Evolutionary conservation across 1,140 invertebrate species (phyloP), one percentile per base, ranked within the genome.

Genomic region (Pemphigus obesinymphae): DNA sequence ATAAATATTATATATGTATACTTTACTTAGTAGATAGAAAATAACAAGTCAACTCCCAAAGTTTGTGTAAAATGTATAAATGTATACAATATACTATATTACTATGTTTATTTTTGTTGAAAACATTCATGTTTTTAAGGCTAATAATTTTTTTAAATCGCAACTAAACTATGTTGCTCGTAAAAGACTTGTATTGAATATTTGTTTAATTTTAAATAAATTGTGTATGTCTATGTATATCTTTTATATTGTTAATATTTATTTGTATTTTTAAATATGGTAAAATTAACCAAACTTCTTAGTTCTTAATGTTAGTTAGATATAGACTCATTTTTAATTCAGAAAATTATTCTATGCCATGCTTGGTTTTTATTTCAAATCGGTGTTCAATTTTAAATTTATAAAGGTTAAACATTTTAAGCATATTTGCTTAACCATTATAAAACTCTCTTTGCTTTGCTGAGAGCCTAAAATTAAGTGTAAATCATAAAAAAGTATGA

Each of bases 11-110:
- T 40, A 55, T n/a, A 55, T 80, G 37, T 80, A 61, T 80, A 55
- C 75, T 80, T n/a, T 78, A 78, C 5, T 2, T 26, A 29, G 23
- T 34, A 37, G 63, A 68, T 55, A 31, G 13, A 34, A 63, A 63
- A 34, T 26, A 43, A 43, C 29, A 29, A 80, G 34, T 43, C 34
- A 80, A 76, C 17, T 23, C 55, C 23, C 37, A 78, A 78, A 78
- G 53, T 80, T 37, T 31, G 61, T 80, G 53, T 78, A 78, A 40
- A 55, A 55, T 78, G 75, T 61, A 80, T 80, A 80, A 8, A 61
- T 61, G 34, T 80, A 29, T 58, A 61, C 20, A 61, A 61, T 58
- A 23, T 78, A 78, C n/a, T 55, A 40, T 55, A 55, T 11, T n/a
- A n/a, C 53, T 55, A 53, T 37, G 31, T 48, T 48, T 72, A 72